Percentiles rank a stretch among this genome's conserved stretches.
Conservation (phyloP, 2,113 vertebrate genomes). For the Bubo scandiacus region DNA sequence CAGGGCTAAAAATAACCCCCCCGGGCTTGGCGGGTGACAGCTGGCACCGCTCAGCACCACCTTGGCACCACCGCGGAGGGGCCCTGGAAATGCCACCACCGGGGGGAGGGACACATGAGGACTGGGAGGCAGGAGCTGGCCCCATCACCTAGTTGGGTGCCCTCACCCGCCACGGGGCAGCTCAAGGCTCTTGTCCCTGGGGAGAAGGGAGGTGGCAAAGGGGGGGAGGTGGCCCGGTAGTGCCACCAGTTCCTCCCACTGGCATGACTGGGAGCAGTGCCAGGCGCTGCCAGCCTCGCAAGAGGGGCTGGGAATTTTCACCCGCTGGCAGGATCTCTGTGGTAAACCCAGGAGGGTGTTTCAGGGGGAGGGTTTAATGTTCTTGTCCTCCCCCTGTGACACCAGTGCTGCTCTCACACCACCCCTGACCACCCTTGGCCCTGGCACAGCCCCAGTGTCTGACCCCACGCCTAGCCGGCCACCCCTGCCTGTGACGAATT, state of each 20-base stretch:
- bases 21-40: neutral
- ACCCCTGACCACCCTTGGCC: neutral
- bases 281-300: neutral
- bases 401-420: fast-evolving
- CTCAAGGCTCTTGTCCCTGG: neutral
- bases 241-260: neutral
- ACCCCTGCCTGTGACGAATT: neutral
- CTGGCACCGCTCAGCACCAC: neutral
- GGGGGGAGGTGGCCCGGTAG: neutral
- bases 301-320: fast-evolving
- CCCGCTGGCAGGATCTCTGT: fast-evolving
- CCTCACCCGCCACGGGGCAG: fast-evolving
- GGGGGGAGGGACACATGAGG: neutral
- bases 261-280: fast-evolving
- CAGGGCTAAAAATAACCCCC: conserved; percentile 53
- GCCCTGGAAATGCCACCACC: neutral
- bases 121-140: fast-evolving
- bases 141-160: neutral
- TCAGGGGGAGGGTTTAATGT: neutral
- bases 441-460: neutral
- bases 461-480: too few relatives aligned
- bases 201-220: neutral
- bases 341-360: neutral
- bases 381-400: neutral
- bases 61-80: neutral